Percentiles rank a stretch among this genome's conserved stretches.
Evolutionary conservation across 2,113 vertebrate genomes (phyloP).

Genomic region (Proterorhinus semilunaris): DNA sequence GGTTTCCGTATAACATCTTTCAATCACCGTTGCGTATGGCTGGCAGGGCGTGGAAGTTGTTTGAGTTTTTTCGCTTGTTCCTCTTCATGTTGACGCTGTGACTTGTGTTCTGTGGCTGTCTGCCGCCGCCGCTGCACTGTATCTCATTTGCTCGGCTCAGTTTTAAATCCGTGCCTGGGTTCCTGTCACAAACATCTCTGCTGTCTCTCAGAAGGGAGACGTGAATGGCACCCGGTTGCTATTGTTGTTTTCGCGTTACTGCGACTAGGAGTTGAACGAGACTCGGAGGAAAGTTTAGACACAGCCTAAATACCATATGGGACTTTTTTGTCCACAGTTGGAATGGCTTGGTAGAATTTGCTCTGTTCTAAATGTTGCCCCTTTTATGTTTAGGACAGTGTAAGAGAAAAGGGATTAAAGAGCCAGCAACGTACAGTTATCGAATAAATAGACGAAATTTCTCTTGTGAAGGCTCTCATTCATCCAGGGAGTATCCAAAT

Average conservation of each 20-base stretch:
- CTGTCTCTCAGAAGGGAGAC: not conserved
- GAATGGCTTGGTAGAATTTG: too few relatives aligned
- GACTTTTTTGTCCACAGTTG: too few relatives aligned
- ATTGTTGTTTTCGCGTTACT: not conserved
- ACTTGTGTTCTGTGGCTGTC: not conserved
- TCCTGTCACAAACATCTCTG: not conserved
- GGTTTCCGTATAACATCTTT: too few relatives aligned
- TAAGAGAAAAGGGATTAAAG: too few relatives aligned
- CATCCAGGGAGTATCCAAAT: too few relatives aligned
- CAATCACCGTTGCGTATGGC: too few relatives aligned
- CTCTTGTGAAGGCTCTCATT: too few relatives aligned
- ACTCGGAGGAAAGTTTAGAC: not conserved
- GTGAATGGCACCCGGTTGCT: slow-evolving; percentile 1
- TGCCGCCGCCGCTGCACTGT: not conserved
- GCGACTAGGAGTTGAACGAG: not conserved
- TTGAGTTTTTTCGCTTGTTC: not conserved
- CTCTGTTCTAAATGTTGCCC: too few relatives aligned
- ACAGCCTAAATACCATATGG: not conserved
- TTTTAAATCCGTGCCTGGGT: slow-evolving; percentile 1
- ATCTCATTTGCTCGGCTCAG: slow-evolving; percentile 2
- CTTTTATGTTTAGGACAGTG: too few relatives aligned
- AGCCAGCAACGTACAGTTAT: too few relatives aligned
- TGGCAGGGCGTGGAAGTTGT: not conserved
- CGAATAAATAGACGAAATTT: too few relatives aligned
- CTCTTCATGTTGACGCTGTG: not conserved